A percentile compares a stretch with the other conserved stretches of the same genome.
These are phyloP conservation scores for Sericinus montela DNA, from an alignment of 2,888 invertebrate genomes.

Conservation along the genomic window DNA sequence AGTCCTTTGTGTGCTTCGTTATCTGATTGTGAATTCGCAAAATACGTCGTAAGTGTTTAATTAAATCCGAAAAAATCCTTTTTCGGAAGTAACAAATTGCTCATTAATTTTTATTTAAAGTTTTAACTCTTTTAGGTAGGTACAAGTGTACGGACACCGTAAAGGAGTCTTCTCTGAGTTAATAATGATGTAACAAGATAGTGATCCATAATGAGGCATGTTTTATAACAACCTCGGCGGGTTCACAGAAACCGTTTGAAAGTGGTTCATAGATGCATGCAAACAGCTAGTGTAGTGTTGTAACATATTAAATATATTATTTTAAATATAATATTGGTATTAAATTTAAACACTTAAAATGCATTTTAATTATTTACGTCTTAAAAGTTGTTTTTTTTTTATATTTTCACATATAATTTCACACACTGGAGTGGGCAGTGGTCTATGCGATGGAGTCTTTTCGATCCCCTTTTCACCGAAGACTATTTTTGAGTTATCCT, in stretches of 20 bases:
- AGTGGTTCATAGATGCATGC: not conserved
- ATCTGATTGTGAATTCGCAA: not conserved
- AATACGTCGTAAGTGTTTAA: not conserved
- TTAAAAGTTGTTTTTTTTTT: no score
- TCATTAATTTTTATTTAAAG: not conserved
- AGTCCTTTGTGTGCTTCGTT: no score
- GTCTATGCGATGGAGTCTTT: no score
- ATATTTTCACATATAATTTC: no score
- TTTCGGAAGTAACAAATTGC: not conserved
- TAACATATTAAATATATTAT: no score
- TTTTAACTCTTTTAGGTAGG: not conserved
- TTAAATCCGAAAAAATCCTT: not conserved
- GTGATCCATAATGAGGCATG: conserved; percentile 25
- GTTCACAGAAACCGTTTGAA: conserved; percentile 7
- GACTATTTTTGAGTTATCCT: no score
- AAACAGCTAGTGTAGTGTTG: no score
- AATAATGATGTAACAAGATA: conserved; percentile 36
- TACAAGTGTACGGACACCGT: not conserved
- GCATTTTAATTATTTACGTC: no score
- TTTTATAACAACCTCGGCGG: conserved; percentile 4
- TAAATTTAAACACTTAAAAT: no score
- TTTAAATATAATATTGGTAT: no score
- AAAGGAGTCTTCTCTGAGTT: conserved; percentile 13
- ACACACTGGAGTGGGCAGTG: no score
- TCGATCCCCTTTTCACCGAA: no score